A percentile compares a stretch with the other conserved stretches of the same genome.
Conservation (phyloP, 2,888 invertebrate species). For the Cremastinae sp. region DNA sequence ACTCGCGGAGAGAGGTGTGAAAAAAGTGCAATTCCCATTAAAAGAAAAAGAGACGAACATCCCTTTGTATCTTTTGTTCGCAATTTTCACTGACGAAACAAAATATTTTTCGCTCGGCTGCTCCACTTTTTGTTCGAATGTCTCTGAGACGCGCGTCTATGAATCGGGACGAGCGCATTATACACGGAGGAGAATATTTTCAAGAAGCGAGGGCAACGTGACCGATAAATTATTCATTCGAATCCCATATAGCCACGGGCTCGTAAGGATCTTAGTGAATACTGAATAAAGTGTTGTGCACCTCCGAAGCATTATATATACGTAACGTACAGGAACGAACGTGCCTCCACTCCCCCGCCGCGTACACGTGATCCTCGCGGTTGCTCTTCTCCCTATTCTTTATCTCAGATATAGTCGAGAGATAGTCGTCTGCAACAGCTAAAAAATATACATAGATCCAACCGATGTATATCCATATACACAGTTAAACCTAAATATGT, state of each 20-base stretch:
- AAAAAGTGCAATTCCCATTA: too few relatives aligned
- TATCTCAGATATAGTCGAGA: slow-evolving; percentile 54
- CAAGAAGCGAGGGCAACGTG: slow-evolving; percentile 43
- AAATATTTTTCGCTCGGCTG: slow-evolving; percentile 57
- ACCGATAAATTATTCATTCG: slow-evolving; percentile 60
- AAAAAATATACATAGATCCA: slow-evolving; percentile 38
- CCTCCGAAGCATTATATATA: background rate
- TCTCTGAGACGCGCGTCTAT: slow-evolving; percentile 21
- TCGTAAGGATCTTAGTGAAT: slow-evolving; percentile 17
- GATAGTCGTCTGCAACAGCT: slow-evolving; percentile 48
- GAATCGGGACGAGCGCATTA: background rate
- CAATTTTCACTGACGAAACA: slow-evolving; percentile 52
- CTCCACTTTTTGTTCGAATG: slow-evolving; percentile 46
- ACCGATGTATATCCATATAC: background rate
- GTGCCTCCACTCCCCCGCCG: slow-evolving; percentile 8
- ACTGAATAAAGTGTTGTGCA: slow-evolving; percentile 18
- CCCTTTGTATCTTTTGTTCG: too few relatives aligned
- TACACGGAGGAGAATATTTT: slow-evolving; percentile 29
- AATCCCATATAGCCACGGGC: slow-evolving; percentile 32
- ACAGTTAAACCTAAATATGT: slow-evolving; percentile 8
- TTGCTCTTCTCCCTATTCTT: slow-evolving; percentile 43
- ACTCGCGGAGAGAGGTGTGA: too few relatives aligned
- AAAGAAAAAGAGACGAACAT: too few relatives aligned
- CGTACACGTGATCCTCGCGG: slow-evolving; percentile 48
- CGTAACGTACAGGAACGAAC: slow-evolving; percentile 30